Conservation (phyloP, 2,888 invertebrate species). For the Polymixis flavicincta region DNA sequence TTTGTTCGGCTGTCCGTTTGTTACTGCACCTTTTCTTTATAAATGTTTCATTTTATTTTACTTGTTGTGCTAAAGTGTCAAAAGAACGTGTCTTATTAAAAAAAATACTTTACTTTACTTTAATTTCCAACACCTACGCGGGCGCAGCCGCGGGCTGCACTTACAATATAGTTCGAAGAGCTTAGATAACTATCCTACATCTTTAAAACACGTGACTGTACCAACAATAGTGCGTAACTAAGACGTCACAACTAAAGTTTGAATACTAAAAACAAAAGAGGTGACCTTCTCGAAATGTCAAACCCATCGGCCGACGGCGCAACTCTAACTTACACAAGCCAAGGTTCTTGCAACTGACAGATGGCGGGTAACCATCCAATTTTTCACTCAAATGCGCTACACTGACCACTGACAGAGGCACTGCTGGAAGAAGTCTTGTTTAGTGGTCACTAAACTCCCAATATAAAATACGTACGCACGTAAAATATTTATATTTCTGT, state of each 20-base stretch:
- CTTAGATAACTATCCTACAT: neutral
- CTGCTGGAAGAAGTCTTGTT: neutral
- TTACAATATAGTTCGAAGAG: neutral
- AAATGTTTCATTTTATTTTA: too few species aligned
- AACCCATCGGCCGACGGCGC: neutral
- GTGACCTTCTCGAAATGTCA: conserved; percentile 24
- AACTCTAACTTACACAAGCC: conserved; percentile 12
- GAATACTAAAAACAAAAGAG: neutral
- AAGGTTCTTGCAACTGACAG: conserved; percentile 42
- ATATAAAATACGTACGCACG: too few species aligned
- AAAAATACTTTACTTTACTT: too few species aligned
- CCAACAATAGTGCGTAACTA: too few species aligned
- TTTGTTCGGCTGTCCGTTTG: too few species aligned
- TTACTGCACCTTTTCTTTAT: too few species aligned
- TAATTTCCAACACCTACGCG: too few species aligned
- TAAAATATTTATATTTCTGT: too few species aligned
- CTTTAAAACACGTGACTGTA: neutral
- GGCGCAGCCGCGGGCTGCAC: too few species aligned
- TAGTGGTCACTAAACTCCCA: conserved; percentile 15
- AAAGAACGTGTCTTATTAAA: too few species aligned
- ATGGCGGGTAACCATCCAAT: conserved; percentile 32
- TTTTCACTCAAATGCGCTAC: conserved; percentile 40
- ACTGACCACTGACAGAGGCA: conserved; percentile 24
- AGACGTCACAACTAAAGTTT: neutral
- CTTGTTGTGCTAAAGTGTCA: too few species aligned